Percentiles rank a stretch among this genome's conserved stretches.
phyloP scores from a whole-genome alignment of 1,140 invertebrate species.

The Zophobas morio region DNA sequence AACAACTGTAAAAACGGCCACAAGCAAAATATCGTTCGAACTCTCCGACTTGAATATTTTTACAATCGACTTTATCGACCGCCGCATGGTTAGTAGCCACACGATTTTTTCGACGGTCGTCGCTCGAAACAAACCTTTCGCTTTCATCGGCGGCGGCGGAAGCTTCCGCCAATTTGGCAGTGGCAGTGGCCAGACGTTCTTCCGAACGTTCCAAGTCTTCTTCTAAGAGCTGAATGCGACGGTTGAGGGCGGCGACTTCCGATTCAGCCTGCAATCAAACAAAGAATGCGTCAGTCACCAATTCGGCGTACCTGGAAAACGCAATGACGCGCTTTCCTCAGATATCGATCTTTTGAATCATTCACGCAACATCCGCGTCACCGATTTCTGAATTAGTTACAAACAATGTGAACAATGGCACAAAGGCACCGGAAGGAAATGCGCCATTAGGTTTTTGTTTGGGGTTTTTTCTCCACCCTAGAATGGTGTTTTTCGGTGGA shows the following conservation, averaged over 20 bases:
- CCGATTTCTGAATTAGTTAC: conserved; percentile 7
- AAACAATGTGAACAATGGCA: conserved; percentile 27
- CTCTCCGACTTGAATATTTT: background rate
- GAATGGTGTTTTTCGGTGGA: background rate
- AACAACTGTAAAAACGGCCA: too few species aligned
- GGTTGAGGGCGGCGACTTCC: conserved; percentile 97
- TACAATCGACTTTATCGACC: conserved; percentile 11
- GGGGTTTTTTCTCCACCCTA: conserved; percentile 26
- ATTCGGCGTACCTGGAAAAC: background rate
- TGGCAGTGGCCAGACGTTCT: conserved; percentile 96
- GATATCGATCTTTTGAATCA: conserved; percentile 5
- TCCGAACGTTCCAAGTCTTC: conserved; percentile 99
- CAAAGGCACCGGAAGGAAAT: conserved; percentile 39
- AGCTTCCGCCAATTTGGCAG: conserved; percentile 97
- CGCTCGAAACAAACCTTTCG: conserved; percentile 89
- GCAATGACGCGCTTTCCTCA: conserved; percentile 8
- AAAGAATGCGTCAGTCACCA: conserved; percentile 30
- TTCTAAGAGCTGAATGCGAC: conserved; percentile 98
- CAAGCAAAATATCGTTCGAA: too few species aligned
- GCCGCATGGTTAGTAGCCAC: background rate
- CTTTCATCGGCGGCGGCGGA: conserved; percentile 99
- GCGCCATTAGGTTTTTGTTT: conserved; percentile 5
- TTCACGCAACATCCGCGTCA: conserved; percentile 5
- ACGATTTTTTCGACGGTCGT: background rate
- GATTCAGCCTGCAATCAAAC: conserved; percentile 90